phyloP scores from a whole-genome alignment of 2,113 vertebrate genomes.

The Arenaria interpres region DNA sequence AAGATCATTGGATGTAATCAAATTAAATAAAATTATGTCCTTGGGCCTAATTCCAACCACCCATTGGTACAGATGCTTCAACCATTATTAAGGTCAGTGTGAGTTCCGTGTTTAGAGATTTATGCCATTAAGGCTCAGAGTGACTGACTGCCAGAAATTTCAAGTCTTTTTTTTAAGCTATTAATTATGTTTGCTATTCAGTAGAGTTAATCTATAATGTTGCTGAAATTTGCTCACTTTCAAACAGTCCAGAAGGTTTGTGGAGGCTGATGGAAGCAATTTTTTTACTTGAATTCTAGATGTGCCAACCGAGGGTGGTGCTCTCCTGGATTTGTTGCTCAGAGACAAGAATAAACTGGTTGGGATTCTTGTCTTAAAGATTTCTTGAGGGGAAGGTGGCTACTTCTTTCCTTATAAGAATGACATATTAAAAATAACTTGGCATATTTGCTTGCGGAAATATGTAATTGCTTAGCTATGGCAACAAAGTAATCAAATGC shows the following conservation, averaged over 20 bases:
- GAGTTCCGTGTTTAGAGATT: not conserved
- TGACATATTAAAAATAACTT: not conserved
- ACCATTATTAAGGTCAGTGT: not conserved
- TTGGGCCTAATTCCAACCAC: not conserved
- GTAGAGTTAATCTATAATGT: not conserved
- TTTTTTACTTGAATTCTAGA: not conserved
- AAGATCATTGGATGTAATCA: not conserved
- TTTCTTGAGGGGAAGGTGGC: not conserved
- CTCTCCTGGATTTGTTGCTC: not conserved
- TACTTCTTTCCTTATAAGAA: not conserved
- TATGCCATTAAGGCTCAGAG: not conserved
- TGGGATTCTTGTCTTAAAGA: not conserved
- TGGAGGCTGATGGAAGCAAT: not conserved
- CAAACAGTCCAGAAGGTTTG: not conserved
- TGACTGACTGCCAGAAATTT: not conserved
- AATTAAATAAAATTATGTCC: not conserved
- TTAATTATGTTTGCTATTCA: not conserved
- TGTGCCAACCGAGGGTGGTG: fast-evolving
- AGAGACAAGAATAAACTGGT: not conserved
- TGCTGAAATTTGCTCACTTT: not conserved
- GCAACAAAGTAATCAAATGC: not conserved
- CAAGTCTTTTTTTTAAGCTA: not conserved
- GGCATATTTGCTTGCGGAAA: not conserved
- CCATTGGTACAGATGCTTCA: not conserved
- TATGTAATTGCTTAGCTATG: not conserved